Percentiles rank a stretch among this genome's conserved stretches.
Evolutionary conservation across 2,113 vertebrate genomes (phyloP).

Genomic region (Pelecanus crispus): DNA sequence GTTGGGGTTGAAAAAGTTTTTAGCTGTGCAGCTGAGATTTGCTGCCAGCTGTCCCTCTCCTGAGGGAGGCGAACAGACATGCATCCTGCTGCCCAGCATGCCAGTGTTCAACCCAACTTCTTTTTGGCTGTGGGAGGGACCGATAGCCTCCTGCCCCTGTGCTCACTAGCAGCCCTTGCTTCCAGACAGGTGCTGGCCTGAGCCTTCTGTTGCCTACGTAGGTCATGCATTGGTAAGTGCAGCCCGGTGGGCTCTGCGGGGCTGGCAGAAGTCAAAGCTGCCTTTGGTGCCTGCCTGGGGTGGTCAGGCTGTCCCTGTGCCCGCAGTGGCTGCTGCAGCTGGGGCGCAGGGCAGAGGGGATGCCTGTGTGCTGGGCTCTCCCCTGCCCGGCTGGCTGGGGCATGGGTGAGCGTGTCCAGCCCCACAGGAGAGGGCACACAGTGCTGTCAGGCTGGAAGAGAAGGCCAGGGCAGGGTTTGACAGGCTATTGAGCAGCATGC

Average conservation of each 20-base stretch:
- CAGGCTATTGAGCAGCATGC: neutral
- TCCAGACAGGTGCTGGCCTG: neutral
- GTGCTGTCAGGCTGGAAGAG: neutral
- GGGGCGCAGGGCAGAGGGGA: neutral
- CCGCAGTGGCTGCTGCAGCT: neutral
- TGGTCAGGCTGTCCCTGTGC: neutral
- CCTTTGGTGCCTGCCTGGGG: neutral
- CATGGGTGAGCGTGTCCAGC: rapidly evolving
- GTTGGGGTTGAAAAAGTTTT: neutral
- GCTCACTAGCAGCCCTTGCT: neutral
- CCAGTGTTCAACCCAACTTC: neutral
- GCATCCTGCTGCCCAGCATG: neutral
- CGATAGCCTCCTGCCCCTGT: neutral
- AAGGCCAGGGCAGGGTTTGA: neutral
- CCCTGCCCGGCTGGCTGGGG: neutral
- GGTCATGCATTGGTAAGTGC: rapidly evolving
- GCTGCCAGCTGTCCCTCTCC: neutral
- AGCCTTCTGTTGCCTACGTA: neutral
- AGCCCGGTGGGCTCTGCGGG: neutral
- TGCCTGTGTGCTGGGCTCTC: neutral
- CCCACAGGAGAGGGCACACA: neutral
- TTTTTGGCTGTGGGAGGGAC: neutral
- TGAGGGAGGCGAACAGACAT: neutral
- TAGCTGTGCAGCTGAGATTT: constrained; percentile 1
- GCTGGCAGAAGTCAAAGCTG: neutral